Conservation (phyloP, 2,113 vertebrate genomes). For the Probosciger aterrimus region DNA sequence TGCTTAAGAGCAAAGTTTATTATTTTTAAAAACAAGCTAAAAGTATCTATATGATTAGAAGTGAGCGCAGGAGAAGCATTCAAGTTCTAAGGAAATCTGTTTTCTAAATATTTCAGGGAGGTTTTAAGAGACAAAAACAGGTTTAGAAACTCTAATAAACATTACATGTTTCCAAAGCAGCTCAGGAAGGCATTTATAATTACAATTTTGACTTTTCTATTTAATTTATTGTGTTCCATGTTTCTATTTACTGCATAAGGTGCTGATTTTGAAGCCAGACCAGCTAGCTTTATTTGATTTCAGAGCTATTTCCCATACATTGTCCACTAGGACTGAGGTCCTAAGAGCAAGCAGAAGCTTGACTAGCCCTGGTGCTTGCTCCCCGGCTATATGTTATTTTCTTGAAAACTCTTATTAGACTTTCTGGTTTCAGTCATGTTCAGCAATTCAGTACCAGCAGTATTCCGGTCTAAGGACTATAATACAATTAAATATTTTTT, state of each 20-base stretch:
- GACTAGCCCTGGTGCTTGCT: neutral
- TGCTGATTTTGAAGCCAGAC: neutral
- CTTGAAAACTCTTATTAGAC: neutral
- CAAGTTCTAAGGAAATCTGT: neutral
- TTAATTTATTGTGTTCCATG: neutral
- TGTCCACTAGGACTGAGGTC: neutral
- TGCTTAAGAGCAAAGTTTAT: neutral
- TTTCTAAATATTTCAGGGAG: neutral
- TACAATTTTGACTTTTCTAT: neutral
- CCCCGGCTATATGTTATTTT: neutral
- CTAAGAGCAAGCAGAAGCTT: neutral
- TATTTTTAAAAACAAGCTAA: neutral
- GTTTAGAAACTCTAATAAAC: neutral
- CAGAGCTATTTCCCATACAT: neutral
- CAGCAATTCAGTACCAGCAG: slow-evolving; percentile 8
- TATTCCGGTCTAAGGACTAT: slow-evolving; percentile 4
- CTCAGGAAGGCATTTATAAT: neutral
- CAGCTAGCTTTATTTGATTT: slow-evolving; percentile 1
- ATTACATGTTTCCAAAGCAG: neutral
- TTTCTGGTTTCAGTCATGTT: neutral
- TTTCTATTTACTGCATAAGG: neutral
- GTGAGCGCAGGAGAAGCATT: neutral
- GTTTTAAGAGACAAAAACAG: neutral
- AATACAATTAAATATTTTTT: slow-evolving; percentile 26
- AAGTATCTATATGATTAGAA: neutral